Base-by-base conservation (phyloP, 2,888 invertebrate species). In the Arge pagana region DNA sequence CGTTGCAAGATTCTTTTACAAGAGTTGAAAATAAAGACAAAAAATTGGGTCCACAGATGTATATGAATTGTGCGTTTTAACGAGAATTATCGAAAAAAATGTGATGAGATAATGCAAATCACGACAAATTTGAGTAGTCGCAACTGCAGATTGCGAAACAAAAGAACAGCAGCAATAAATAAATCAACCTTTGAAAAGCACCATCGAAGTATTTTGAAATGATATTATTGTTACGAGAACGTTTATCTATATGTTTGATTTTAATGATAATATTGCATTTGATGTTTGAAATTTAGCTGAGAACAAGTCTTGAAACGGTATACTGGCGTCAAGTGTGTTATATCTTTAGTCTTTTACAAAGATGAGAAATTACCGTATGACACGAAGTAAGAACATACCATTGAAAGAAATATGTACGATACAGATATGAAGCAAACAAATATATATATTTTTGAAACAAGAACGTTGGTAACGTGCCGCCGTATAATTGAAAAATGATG, bases 361-460 rank as follows among this genome's bases (percentile, higher is more conserved):
- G 45, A 45, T 45, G 24, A 23, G 23, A 35, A 33, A 45, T 33
- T 45, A 33, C 11, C 3, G 15, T 33, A 33, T 26, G n/a, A 10
- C n/a, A 10, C 8, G 26, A 10, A 15, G 26, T 24, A 40, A 18
- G 15, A 40, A 15, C 16, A 26, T 18, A 40, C 1, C n/a, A n/a
- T n/a, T 21, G 6, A 43, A 13, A 42, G 5, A 1, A 13, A 23
- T 4, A 36, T 19, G 7, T 36, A 36, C 7, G 6, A 36, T 15
- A 15, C 5, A 16, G 18, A 45, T 33, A 33, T 45, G 33, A 33
- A 33, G 35, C 23, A 33, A 33, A 33, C n/a, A n/a, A n/a, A n/a
- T n/a, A n/a, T n/a, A 45, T 45, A 45, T 45, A 45, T 45, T 45
- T 45, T 45, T 45, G 45, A 45, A 45, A 45, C 23, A 45, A 39